phyloP scores from a whole-genome alignment of 2,113 vertebrate genomes.

The Meriones unguiculatus region DNA sequence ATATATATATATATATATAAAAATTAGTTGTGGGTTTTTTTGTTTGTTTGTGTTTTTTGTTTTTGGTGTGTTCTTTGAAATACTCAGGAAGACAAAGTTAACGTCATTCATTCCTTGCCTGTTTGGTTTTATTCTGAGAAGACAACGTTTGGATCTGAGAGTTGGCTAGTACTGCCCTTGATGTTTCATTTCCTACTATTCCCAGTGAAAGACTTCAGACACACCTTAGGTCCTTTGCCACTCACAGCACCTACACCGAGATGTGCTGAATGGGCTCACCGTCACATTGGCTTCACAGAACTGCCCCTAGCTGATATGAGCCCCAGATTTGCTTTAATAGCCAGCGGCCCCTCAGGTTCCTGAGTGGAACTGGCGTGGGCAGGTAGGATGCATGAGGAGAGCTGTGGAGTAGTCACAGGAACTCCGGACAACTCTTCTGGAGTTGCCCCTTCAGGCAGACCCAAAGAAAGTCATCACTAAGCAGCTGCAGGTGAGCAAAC shows the following conservation, averaged over 20 bases:
- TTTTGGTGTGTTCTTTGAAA: slow-evolving; percentile 5
- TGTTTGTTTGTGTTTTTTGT: neutral
- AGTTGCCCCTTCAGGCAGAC: neutral
- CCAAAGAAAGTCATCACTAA: neutral
- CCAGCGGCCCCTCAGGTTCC: neutral
- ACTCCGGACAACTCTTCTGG: neutral
- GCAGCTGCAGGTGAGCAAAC: neutral
- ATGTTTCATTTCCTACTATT: neutral
- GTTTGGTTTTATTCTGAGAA: slow-evolving; percentile 48
- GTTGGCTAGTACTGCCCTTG: neutral
- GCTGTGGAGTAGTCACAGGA: neutral
- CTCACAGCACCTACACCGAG: neutral
- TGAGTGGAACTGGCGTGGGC: too few species aligned
- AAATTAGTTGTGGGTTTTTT: neutral
- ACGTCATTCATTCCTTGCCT: neutral
- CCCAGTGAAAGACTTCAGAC: neutral
- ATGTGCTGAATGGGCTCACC: neutral
- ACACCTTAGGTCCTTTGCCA: neutral
- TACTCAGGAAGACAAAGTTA: slow-evolving; percentile 50
- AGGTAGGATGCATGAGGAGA: neutral
- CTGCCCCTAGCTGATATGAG: neutral
- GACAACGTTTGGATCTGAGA: neutral
- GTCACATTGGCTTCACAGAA: neutral
- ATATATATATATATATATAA: slow-evolving; percentile 44
- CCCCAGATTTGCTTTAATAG: neutral